Conservation (phyloP, 2,797 vertebrate species). For the Gastrophryne carolinensis region DNA sequence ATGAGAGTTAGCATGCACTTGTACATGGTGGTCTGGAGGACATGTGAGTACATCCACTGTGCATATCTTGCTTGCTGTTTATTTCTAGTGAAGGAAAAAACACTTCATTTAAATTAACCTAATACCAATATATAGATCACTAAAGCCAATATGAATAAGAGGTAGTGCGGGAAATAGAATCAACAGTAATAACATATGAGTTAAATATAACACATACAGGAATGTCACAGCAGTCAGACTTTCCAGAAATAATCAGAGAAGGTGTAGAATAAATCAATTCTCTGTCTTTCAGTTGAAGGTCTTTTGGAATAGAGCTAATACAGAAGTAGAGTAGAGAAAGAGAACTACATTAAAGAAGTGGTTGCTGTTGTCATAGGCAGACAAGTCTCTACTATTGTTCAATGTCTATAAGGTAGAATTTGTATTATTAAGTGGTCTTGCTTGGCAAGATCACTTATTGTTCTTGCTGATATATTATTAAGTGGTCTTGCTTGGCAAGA, state of each 20-base stretch:
- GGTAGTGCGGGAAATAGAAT: neutral
- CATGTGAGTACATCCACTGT: neutral
- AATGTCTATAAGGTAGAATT: no score
- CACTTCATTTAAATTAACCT: slow-evolving; percentile 8
- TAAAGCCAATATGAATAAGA: slow-evolving; percentile 10
- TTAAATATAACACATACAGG: neutral
- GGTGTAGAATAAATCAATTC: neutral
- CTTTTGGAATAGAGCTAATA: neutral
- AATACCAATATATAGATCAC: slow-evolving; percentile 8
- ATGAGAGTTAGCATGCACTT: no score
- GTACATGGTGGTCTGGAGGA: slow-evolving; percentile 2
- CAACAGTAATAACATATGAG: neutral
- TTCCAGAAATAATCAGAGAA: neutral
- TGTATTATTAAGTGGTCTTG: no score
- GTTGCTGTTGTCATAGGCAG: no score
- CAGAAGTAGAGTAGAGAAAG: no score
- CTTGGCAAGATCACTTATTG: no score
- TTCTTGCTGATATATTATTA: no score
- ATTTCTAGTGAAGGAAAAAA: neutral
- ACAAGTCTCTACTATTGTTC: no score
- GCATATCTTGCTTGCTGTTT: neutral
- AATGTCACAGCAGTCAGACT: neutral
- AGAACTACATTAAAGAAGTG: no score
- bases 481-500: no score
- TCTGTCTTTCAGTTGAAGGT: neutral